Evolutionary conservation across 2,888 invertebrate genomes (phyloP).

Genomic region (Acanthopleura granulata): DNA sequence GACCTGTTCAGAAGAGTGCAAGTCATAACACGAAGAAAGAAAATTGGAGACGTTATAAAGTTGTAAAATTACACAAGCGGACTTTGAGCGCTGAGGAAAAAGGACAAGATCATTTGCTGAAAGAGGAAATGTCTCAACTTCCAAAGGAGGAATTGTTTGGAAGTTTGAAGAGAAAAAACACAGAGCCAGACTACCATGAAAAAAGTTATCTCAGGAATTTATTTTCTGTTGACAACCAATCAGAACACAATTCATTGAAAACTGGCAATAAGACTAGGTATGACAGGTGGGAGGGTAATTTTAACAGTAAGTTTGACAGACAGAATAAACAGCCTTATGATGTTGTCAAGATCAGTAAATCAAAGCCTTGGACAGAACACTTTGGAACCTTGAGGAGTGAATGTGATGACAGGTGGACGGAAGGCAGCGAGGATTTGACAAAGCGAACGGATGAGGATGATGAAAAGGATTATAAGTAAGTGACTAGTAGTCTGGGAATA

Average conservation of each 20-base stretch:
- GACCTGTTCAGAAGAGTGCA: neutral
- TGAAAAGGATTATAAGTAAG: constrained; percentile 2
- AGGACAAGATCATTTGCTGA: constrained; percentile 20
- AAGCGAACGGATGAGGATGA: constrained; percentile 5
- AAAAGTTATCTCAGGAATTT: no score
- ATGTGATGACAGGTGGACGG: neutral
- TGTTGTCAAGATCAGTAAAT: no score
- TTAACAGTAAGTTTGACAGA: no score
- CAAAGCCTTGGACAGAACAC: neutral
- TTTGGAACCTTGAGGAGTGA: neutral
- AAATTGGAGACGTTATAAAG: neutral
- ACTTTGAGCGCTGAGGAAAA: constrained; percentile 22
- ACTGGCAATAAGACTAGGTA: no score
- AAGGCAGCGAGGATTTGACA: neutral
- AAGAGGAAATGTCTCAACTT: neutral
- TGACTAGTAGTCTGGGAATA: neutral
- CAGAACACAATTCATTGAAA: no score
- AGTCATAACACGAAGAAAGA: neutral
- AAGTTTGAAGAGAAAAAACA: neutral
- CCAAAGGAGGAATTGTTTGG: neutral
- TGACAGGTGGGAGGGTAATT: no score
- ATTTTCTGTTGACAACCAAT: no score
- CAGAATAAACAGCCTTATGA: no score
- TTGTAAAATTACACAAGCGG: constrained; percentile 25
- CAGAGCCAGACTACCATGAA: no score